A percentile compares a stretch with the other conserved stretches of the same genome.
Conservation (phyloP, 2,888 invertebrate species). For the Meteorus cinctellus region DNA sequence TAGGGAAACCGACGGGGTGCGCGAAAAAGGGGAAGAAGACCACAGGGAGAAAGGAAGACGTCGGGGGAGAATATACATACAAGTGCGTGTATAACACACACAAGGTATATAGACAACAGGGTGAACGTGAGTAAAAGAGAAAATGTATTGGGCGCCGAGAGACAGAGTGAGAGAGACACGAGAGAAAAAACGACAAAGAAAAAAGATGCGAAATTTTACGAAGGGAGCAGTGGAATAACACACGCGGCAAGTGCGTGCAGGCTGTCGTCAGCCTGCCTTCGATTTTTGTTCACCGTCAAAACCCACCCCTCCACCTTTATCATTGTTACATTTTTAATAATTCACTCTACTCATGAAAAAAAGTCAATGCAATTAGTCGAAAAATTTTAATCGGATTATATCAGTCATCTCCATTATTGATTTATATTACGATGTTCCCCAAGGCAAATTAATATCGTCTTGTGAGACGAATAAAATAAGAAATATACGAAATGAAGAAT, state of each 20-base stretch:
- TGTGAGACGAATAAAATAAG: not conserved
- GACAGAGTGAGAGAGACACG: conserved; percentile 18
- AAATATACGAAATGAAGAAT: not conserved
- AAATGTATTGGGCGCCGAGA: conserved; percentile 15
- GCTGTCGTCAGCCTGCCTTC: conserved; percentile 20
- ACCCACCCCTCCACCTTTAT: not conserved
- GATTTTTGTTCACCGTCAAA: conserved; percentile 29
- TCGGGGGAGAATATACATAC: conserved; percentile 14
- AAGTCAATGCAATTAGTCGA: not conserved
- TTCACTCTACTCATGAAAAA: not conserved
- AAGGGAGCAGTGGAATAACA: conserved; percentile 8
- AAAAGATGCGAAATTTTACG: conserved; percentile 27
- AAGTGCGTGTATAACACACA: conserved; percentile 6
- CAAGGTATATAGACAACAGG: conserved; percentile 4
- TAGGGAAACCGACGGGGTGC: conserved; percentile 52
- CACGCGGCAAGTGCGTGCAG: conserved; percentile 33
- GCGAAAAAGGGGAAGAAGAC: conserved; percentile 45
- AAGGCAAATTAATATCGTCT: not conserved
- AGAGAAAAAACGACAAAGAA: conserved; percentile 30
- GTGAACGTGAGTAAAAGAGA: conserved; percentile 21
- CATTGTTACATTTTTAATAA: not conserved
- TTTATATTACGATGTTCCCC: not conserved
- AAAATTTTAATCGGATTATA: conserved; percentile 1
- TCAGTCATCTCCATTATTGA: not conserved
- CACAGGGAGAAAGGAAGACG: conserved; percentile 43